Base-by-base conservation (phyloP, 1,140 invertebrate species). In the Maniola jurtina region DNA sequence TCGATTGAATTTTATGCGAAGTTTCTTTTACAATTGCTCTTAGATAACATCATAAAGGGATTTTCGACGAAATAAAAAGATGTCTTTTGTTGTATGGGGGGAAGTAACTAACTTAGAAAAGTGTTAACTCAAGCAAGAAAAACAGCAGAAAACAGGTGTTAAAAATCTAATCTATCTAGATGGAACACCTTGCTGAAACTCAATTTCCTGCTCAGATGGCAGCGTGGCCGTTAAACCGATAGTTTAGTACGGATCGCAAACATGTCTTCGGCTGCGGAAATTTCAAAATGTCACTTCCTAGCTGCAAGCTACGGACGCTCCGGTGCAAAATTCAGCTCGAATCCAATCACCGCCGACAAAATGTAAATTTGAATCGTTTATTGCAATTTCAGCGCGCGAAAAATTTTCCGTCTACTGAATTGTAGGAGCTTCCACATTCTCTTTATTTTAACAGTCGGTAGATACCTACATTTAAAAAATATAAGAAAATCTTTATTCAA, bases 1-100 rank as follows among this genome's bases (percentile, higher is more conserved):
- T 82, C 79, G 75, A 86, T 86, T 88, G 83, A 88, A 75, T 84
- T 83, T 84, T 74, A 79, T 79, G 62, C 52, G 61, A 69, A 60
- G 48, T 69, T 64, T 69, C 67, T 74, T 71, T 73, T 71, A 60
- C 68, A 68, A 69, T 71, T 74, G 72, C 59, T 71, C 59, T 67
- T 48, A 52, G 56, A 62, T 64, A 55, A 71, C 42, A 58, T 70
- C 50, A 64, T 60, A 64, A 55, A 55, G 6, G 52, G 25, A 16
- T 55, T 55, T 55, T 6, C 10, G 33, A 13, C 11, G 7, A 34
- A 36, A 55, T n/a, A 48, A 40, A 36, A 42, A 58, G 7, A 70
- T 52, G 34, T 64, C 36, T 13, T 16, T 45, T 50, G 15, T 5
- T 8, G 6, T 11, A 50, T 5, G 48, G 48, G 14, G 14, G 45